Conservation (phyloP, 2,888 invertebrate species). For the Kuschelorhynchus macadamiae region DNA sequence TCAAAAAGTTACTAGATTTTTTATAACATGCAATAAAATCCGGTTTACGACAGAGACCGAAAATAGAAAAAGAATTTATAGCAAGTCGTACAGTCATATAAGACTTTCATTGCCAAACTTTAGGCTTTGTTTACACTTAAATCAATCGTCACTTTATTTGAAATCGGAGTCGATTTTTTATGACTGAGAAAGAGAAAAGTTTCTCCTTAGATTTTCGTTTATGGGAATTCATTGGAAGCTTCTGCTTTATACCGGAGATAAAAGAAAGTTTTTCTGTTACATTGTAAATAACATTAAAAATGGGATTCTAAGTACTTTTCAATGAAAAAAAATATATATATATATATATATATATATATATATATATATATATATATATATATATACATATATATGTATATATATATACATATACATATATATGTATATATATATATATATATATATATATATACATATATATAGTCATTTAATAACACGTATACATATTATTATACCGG, state of each 20-base stretch:
- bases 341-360: too few relatives aligned
- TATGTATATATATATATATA: too few relatives aligned
- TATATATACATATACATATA: too few relatives aligned
- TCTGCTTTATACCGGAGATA: constrained; percentile 23
- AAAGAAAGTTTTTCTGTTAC: constrained; percentile 15
- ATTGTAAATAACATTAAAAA: background rate
- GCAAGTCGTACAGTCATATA: constrained; percentile 13
- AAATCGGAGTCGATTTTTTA: constrained; percentile 42
- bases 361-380: too few relatives aligned
- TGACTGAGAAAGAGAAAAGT: constrained; percentile 27
- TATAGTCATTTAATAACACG: too few relatives aligned
- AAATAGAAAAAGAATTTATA: background rate
- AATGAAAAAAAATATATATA: too few relatives aligned
- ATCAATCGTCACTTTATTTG: constrained; percentile 50
- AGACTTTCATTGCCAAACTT: constrained; percentile 25
- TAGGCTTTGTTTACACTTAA: constrained; percentile 49
- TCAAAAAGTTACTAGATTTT: too few relatives aligned
- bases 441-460: too few relatives aligned
- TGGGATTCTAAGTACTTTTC: too few relatives aligned
- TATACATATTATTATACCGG: background rate
- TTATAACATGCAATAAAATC: background rate
- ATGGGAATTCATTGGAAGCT: constrained; percentile 23
- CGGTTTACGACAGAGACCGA: background rate
- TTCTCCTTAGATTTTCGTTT: constrained; percentile 27
- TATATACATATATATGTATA: too few relatives aligned